Base-by-base conservation (phyloP, 2,113 vertebrate genomes). In the Psittacula cyanocephala region DNA sequence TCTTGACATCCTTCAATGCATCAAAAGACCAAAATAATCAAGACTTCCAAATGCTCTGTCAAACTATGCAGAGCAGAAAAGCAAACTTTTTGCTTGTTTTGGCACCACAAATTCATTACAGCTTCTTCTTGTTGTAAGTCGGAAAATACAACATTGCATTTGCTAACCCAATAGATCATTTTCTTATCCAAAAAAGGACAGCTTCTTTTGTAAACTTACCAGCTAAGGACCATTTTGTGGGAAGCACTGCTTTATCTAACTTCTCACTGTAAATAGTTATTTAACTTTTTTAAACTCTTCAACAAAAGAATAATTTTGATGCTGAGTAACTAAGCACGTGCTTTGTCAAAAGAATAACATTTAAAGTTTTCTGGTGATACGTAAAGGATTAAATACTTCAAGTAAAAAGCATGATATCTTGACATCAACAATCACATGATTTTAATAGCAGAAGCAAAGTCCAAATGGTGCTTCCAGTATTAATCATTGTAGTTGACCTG, bases 161-260 rank as follows among this genome's bases (percentile, higher is more conserved):
- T 93, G 91, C 84, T 94, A 96, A 78, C 17, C 55, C 77, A 95
- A 91, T 86, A 90, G 77, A 95, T 94, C 71, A 91, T 96, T 97
- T 98, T 98, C 97, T 97, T 95, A 95, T 55, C 97, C 97, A 93
- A 96, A 97, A 97, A 97, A 97, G 97, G 97, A 72, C n/a, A 96
- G 93, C 68, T 79, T 10, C 90, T 92, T 39, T 74, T 53, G 39
- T 88, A 87, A 77, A 72, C 46, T 72, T 52, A 86, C 33, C 35
- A 86, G 49, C 91, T 90, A 81, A 94, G 71, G 57, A 75, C 84
- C 80, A 88, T 87, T 91, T 49, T 69, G 31, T 41, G 49, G 70
- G 59, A 95, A 83, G 81, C 22, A 80, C 3, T 79, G 59, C 39
- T 93, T 84, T 89, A 95, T 94, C 81, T 81, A 74, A 74, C 39